Base-by-base conservation (phyloP, 1,140 invertebrate genomes). In the Mesaphorura yosii region DNA sequence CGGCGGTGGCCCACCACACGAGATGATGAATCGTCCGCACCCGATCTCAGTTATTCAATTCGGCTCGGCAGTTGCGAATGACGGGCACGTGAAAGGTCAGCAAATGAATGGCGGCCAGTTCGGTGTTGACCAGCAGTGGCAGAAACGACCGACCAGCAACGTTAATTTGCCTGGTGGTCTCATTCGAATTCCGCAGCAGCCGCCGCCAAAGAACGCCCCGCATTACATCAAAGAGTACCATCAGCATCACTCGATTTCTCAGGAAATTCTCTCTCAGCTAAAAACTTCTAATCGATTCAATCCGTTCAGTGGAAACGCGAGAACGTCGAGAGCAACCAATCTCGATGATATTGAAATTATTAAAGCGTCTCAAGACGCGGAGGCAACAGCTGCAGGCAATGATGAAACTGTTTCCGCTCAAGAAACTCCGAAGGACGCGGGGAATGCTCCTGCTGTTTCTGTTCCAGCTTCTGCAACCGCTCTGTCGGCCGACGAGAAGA, bases 211-310 rank as follows among this genome's bases (percentile, higher is more conserved):
- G 6, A 12, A 15, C 6, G 4, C 29, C 20, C 46, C 46, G 4
- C 27, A 48, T 3, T 31, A 48, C 46, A 23, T 48, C 4, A 48
- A 27, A 48, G 46, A 48, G 27, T 48, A 48, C 46, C 10, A 48
- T 10, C 46, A 48, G 4, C 46, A 48, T 34, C 46, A 48, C 37
- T 27, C 46, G n/a, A 48, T 48, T 22, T 17, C 6, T 37, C 25
- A 34, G 17, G 5, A 48, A 34, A 48, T 48, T 15, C 29, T 48
- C 6, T 31, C 46, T 31, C 7, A 20, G 19, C 29, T 48, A 12
- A 48, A 22, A 10, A 48, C 4, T 25, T 48, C 46, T n/a, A 28
- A 27, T 20, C 17, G 44, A 10, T 27, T 20, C 17, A 28, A 6
- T 46, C 44, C 4, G 23, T 27, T 7, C 25, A 46, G 15, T 26